Evolutionary conservation across 2,113 vertebrate genomes (phyloP).

Genomic region (Brachyhypopomus occidentalis): DNA sequence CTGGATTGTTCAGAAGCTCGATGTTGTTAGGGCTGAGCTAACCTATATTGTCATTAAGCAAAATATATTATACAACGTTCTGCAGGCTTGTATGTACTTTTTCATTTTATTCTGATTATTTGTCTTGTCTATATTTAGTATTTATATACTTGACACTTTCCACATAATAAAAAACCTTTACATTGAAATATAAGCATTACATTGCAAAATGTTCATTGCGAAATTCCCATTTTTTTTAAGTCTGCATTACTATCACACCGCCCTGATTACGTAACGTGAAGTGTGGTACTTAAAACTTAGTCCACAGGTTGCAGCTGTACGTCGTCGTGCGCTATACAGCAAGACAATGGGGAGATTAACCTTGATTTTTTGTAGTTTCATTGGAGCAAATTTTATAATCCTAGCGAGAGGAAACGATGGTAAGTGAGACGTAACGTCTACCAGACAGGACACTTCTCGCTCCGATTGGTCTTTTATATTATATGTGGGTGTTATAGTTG

Average conservation of each 20-base stretch:
- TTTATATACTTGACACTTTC: no score
- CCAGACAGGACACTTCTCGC: no score
- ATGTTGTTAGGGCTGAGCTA: no score
- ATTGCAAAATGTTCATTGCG: neutral
- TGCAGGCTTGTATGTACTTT: no score
- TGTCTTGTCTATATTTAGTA: no score
- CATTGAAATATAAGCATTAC: neutral
- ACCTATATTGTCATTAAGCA: no score
- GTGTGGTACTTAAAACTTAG: neutral
- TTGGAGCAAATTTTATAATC: neutral
- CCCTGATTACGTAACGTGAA: neutral
- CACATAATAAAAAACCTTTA: no score
- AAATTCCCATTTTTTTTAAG: neutral
- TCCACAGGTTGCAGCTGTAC: no score
- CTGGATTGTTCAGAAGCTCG: no score
- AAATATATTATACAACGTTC: no score
- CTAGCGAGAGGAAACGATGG: conserved; percentile 1
- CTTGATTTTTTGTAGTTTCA: conserved; percentile 1
- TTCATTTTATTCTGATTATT: no score
- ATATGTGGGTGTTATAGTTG: no score
- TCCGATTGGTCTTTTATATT: neutral
- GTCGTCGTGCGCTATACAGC: neutral
- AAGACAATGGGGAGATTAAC: neutral
- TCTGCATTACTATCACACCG: neutral
- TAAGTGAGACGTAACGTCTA: neutral